Evolutionary conservation across 2,888 invertebrate species (phyloP), one percentile per base, ranked within the genome.

Genomic region (Branchipolynoe longqiensis): DNA sequence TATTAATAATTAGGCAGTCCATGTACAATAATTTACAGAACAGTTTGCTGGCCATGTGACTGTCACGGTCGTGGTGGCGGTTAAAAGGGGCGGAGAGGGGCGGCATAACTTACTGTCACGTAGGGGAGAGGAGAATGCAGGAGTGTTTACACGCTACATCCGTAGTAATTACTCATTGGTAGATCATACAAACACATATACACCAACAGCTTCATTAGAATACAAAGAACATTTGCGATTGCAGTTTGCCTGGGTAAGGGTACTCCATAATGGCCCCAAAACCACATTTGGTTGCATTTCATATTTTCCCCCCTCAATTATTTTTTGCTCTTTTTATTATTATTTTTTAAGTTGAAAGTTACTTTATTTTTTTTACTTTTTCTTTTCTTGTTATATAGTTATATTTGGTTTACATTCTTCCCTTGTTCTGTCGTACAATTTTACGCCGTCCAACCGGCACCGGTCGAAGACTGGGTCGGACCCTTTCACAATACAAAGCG

Each of bases 21-120:
- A 78, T 78, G 78, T 78, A 78, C 78, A 78, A 78, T 78, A 78
- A 78, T 78, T 78, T 78, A 78, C 78, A 78, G 18, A 48, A 48
- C 54, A 48, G 48, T 22, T n/a, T 78, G 48, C 41, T 78, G 73
- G n/a, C n/a, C 40, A 73, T 73, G 78, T 78, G 12, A 74, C 48
- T 74, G 25, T 78, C 41, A 48, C 78, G 41, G 78, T 48, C 28
- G 41, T 78, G 25, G 48, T 8, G 78, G 41, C 1, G 28, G 48
- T 73, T 18, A 28, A 38, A 2, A 2, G 3, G 18, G 38, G 41
- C 3, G 73, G 36, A 38, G 14, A 6, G 73, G 36, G 40, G 73
- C 36, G 73, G 73, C 40, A 28, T 2, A 48, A 69, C 78, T 78
- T 48, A 48, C 33, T 28, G 48, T 78, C 48, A 41, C 54, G 12